Base-by-base conservation (phyloP, 2,113 vertebrate species). In the Talpa occidentalis region DNA sequence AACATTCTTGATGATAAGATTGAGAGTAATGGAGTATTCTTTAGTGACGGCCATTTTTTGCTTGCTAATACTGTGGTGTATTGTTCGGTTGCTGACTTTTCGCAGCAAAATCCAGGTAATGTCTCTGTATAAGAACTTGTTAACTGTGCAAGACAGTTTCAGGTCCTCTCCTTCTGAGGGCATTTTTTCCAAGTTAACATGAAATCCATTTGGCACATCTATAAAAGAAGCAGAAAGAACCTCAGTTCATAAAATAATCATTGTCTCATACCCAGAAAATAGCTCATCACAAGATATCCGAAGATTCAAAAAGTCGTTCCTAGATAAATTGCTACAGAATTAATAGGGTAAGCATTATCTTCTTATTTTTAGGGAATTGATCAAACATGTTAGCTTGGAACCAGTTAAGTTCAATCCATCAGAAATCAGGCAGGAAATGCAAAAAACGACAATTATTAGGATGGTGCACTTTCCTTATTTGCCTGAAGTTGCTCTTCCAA, bases 191-290 rank as follows among this genome's bases (percentile, higher is more conserved):
- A 99, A 96, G 84, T 85, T 98, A 76, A 99, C 94, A 11, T 98
- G 97, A 97, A 99, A 99, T 97, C 99, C 99, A 59, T 98, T 99
- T 0, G 98, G 98, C 87, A 99, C 97, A 72, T 99, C 99, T 99
- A 94, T 92, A 97, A 98, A 87, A 97, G 92, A 97, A 78, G 82
- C 98, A 97, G 9, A 88, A 64, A 98, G 16, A 74, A 21, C 52
- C 79, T 98, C 60, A 97, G 93, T 90, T 72, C 66, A 60, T 12
- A 77, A 5, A 30, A 96, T 96, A 94, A 1, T 1, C 77, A 73
- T 26, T 28, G 32, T 92, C 94, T 80, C 81, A 77, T 74, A 73
- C 26, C 26, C 10, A 74, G 42, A 44, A 22, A 5, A 42, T 26
- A 72, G 56, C 37, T 86, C 74, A 16, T 70, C 80, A 12, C 0